Conservation (phyloP, 2,797 vertebrate species). For the Scolopax rusticola region DNA sequence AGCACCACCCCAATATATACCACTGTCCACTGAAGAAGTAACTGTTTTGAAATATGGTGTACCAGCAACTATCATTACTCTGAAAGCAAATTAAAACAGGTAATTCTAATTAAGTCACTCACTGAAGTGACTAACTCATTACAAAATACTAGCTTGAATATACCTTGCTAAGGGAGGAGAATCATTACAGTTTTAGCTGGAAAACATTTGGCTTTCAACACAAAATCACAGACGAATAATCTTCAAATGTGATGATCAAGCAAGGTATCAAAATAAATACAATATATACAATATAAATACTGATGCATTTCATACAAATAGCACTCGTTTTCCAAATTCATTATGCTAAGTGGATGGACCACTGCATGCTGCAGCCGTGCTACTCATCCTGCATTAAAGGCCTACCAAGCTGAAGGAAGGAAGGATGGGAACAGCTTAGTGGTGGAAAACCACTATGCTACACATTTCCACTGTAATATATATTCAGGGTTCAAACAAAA, state of each 20-base stretch:
- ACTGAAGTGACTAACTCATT: not conserved
- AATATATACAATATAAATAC: not conserved
- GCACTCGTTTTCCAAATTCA: not conserved
- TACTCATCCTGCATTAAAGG: not conserved
- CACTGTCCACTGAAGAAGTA: not conserved
- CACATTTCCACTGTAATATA: not conserved
- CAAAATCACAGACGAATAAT: not conserved
- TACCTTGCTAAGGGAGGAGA: not conserved
- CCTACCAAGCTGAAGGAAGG: not conserved
- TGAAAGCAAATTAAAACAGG: not conserved
- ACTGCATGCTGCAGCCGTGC: not conserved
- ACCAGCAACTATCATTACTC: not conserved
- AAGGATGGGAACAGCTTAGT: not conserved
- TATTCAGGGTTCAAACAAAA: not conserved
- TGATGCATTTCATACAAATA: not conserved
- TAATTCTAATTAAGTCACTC: not conserved
- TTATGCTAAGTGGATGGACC: not conserved
- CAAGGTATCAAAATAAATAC: not conserved
- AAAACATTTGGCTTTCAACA: not conserved
- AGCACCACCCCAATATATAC: not conserved
- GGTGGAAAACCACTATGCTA: not conserved
- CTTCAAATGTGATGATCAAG: not conserved
- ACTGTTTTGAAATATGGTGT: not conserved
- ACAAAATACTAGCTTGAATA: not conserved
- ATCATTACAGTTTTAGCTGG: not conserved